Evolutionary conservation across 2,113 vertebrate species (phyloP), one percentile per base, ranked within the genome.

Genomic region (Butorides virescens): DNA sequence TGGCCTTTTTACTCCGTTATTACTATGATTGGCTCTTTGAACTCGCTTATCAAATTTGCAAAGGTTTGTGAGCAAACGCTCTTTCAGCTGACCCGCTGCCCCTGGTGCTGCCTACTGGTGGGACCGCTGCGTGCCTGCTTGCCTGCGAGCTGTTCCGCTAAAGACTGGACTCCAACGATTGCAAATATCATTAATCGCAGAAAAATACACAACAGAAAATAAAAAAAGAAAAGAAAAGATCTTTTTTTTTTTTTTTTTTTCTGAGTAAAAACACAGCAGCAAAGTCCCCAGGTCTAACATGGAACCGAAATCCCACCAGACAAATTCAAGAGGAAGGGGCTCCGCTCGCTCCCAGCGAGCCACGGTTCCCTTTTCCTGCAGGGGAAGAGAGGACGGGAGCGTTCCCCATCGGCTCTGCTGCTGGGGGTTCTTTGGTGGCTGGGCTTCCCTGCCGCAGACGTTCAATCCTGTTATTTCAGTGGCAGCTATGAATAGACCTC

Each of bases 161-260:
- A 3, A n/a, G n/a, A 37, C 23, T 2, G 13, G 32, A 9, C 53
- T 29, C 5, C 56, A 36, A 1, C 1, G n/a, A 23, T 3, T 27
- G 13, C 37, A 53, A 34, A 22, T 9, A 61, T 5, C 65, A 42
- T 26, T 53, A 17, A n/a, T 8, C 39, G 67, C 71, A 55, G 27
- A 47, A 53, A 44, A 59, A 82, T 6, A 59, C 25, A 36, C 18
- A 32, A 46, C 20, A 26, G 11, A 6, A 10, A 47, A 47, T 47
- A 21, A 47, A 47, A 47, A 21, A 44, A 21, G 15, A 16, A 2
- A 32, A 46, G 6, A 26, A 19, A 27, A 61, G 1, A 5, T 15
- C 8, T n/a, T 61, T 80, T 47, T 23, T 67, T 53, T 39, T 39
- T n/a, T n/a, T n/a, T n/a, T n/a, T n/a, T n/a, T n/a, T n/a, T n/a